These are phyloP conservation scores for Clistopyga incitator DNA, from an alignment of 2,888 invertebrate genomes.

Conservation along the genomic window DNA sequence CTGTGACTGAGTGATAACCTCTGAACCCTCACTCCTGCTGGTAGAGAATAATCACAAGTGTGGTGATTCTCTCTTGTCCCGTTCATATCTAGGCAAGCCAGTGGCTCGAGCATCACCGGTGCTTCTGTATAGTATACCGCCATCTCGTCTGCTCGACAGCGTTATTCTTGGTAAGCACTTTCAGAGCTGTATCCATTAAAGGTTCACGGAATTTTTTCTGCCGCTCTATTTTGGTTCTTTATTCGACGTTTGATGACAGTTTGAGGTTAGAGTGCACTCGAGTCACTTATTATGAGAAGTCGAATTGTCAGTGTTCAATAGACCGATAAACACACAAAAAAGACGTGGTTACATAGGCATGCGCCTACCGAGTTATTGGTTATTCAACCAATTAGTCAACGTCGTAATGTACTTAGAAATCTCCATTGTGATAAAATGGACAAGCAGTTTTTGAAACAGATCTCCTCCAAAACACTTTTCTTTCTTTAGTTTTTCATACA, in stretches of 20 bases:
- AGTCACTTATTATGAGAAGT: too few relatives aligned
- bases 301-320: too few relatives aligned
- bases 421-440: too few relatives aligned
- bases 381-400: too few relatives aligned
- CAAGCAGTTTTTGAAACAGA: too few relatives aligned
- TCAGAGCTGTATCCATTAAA: background rate
- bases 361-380: too few relatives aligned
- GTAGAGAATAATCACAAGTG: slow-evolving; percentile 1
- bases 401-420: too few relatives aligned
- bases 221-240: background rate
- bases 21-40: slow-evolving; percentile 39
- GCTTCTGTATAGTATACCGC: slow-evolving; percentile 4
- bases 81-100: slow-evolving; percentile 46
- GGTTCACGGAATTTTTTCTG: background rate
- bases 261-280: background rate
- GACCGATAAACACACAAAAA: too few relatives aligned
- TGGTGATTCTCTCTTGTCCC: slow-evolving; percentile 16
- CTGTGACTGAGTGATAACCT: slow-evolving; percentile 60
- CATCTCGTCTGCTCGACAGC: background rate
- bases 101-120: slow-evolving; percentile 2
- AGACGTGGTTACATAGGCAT: too few relatives aligned
- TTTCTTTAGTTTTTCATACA: too few relatives aligned
- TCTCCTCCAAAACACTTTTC: too few relatives aligned
- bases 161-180: slow-evolving; percentile 12
- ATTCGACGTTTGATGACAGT: background rate